Conservation (phyloP, 1,140 invertebrate genomes). For the Ephestia elutella region DNA sequence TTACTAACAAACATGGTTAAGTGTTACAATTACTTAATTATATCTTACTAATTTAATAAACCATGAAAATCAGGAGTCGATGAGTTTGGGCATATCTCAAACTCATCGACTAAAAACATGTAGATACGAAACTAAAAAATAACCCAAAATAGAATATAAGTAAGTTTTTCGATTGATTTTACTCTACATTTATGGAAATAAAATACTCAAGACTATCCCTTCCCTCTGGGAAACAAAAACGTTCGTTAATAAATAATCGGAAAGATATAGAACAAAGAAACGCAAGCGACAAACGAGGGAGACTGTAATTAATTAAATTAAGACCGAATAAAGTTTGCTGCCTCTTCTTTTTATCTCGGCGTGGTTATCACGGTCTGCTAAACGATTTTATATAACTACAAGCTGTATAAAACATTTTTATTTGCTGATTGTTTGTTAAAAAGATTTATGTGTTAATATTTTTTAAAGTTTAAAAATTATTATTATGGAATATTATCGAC, state of each 20-base stretch:
- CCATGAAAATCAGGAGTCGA: too few relatives aligned
- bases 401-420: not conserved
- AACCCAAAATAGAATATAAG: too few relatives aligned
- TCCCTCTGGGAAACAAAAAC: not conserved
- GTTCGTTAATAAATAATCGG: constrained; percentile 24
- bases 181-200: not conserved
- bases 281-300: constrained; percentile 18
- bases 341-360: constrained; percentile 32
- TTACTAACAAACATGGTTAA: too few relatives aligned
- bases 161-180: not conserved
- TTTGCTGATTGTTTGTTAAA: not conserved
- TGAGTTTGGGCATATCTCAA: too few relatives aligned
- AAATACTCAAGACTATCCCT: constrained; percentile 4
- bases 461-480: too few relatives aligned
- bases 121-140: too few relatives aligned
- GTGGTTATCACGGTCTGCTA: constrained; percentile 12
- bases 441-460: too few relatives aligned
- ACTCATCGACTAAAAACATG: too few relatives aligned
- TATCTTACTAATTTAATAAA: too few relatives aligned
- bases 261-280: constrained; percentile 20
- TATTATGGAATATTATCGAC: too few relatives aligned
- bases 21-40: too few relatives aligned
- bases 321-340: constrained; percentile 42
- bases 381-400: constrained; percentile 11
- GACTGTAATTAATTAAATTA: constrained; percentile 48